phyloP scores from a whole-genome alignment of 1,140 invertebrate genomes.

The Heliconius himera region DNA sequence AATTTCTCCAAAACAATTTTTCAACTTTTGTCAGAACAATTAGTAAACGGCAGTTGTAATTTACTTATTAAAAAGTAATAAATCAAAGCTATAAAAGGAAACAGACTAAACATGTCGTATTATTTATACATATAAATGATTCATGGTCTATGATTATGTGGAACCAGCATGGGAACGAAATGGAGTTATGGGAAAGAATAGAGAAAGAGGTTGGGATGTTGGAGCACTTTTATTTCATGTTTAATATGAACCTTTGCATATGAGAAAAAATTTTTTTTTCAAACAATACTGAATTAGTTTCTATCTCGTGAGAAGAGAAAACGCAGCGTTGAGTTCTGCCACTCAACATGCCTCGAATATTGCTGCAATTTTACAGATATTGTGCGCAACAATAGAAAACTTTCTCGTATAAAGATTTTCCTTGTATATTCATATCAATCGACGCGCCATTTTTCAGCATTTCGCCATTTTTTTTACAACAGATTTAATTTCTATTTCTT shows the following conservation, averaged over 20 bases:
- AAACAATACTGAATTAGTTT: neutral
- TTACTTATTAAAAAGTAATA: slow-evolving; percentile 31
- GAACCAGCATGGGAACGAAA: slow-evolving; percentile 22
- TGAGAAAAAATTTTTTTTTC: neutral
- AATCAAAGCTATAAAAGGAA: slow-evolving; percentile 27
- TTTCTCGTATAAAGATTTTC: no score
- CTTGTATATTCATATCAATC: no score
- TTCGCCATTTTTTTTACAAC: no score
- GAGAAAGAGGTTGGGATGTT: neutral
- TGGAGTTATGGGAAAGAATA: slow-evolving; percentile 2
- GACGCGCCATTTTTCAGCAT: no score
- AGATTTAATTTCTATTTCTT: no score
- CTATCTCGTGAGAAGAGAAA: no score
- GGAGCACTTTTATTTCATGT: neutral
- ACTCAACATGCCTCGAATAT: no score
- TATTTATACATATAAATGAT: slow-evolving; percentile 29
- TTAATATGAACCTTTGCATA: neutral
- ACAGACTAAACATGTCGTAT: slow-evolving; percentile 21
- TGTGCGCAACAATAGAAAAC: no score
- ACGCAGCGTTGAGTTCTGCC: no score
- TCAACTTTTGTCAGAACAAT: neutral
- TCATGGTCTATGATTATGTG: slow-evolving; percentile 21
- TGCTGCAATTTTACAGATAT: no score
- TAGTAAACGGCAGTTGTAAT: slow-evolving; percentile 18
- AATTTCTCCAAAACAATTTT: neutral